Evolutionary conservation across 30 jellyfish, hydroid and myxozoan species (phyloP).

Genomic region (Cassiopea xamachana): DNA sequence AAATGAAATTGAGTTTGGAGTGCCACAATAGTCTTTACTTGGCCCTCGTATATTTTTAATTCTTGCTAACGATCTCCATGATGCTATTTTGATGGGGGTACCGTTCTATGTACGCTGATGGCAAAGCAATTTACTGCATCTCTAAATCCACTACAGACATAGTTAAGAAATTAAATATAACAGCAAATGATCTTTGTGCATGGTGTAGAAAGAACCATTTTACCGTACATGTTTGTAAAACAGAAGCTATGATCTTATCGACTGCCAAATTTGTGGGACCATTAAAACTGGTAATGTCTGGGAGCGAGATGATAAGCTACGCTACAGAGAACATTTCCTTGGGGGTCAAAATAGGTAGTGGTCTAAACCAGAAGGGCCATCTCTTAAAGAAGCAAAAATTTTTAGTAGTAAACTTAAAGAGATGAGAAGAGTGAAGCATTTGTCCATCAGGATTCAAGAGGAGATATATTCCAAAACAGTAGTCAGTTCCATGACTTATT

Average conservation of each 20-base stretch:
- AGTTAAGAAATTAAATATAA: constrained; percentile 16
- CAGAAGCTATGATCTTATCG: constrained; percentile 35
- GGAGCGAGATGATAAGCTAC: constrained; percentile 12
- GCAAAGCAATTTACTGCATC: not conserved
- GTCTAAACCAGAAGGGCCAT: constrained; percentile 4
- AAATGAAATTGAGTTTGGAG: constrained; percentile 36
- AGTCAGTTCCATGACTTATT: constrained; percentile 38
- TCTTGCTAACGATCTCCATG: constrained; percentile 48
- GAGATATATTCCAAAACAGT: constrained; percentile 11
- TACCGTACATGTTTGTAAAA: constrained; percentile 16
- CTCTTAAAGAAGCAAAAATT: constrained; percentile 1
- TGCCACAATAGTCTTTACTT: constrained; percentile 52
- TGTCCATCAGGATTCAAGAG: constrained; percentile 31
- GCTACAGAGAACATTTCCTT: constrained; percentile 37
- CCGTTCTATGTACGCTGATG: constrained; percentile 54
- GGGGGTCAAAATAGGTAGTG: constrained; percentile 7
- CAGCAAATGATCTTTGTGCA: constrained; percentile 41
- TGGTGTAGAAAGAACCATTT: constrained; percentile 37
- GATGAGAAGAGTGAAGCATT: constrained; percentile 36
- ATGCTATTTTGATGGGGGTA: constrained; percentile 3
- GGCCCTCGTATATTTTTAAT: constrained; percentile 24
- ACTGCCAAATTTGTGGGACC: constrained; percentile 49
- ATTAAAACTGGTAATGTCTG: constrained; percentile 37
- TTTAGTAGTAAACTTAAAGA: not conserved
- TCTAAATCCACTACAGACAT: constrained; percentile 16